Percentiles rank a stretch among this genome's conserved stretches.
These are phyloP conservation scores for Parelbella ahira DNA, from an alignment of 2,888 invertebrate genomes.

Conservation along the genomic window DNA sequence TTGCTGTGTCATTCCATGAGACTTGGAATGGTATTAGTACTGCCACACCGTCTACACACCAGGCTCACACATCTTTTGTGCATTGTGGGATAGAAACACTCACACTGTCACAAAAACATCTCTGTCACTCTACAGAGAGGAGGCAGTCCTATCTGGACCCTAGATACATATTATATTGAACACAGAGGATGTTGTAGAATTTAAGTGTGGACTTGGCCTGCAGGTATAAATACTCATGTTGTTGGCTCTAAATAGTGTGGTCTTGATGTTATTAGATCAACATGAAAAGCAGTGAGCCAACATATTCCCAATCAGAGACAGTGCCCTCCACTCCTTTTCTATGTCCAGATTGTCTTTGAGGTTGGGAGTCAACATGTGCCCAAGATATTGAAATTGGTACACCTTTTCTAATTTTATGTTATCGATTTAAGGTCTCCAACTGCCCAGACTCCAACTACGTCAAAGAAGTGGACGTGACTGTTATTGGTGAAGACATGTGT, in stretches of 20 bases:
- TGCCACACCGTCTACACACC: not conserved
- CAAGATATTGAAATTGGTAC: not conserved
- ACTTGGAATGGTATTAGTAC: not conserved
- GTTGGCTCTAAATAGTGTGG: no score
- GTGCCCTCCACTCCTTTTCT: conserved; percentile 11
- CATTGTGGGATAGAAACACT: not conserved
- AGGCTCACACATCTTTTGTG: not conserved
- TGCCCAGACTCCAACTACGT: no score
- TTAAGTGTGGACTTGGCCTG: not conserved
- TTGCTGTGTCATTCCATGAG: no score
- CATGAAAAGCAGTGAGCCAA: conserved; percentile 5
- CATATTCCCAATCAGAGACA: conserved; percentile 9
- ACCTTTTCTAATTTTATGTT: not conserved
- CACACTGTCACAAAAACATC: not conserved
- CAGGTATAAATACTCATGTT: no score
- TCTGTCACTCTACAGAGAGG: not conserved
- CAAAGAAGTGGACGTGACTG: no score
- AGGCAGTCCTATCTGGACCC: not conserved
- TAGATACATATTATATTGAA: not conserved
- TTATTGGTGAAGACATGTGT: no score
- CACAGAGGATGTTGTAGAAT: not conserved
- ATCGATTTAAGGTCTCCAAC: no score
- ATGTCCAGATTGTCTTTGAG: conserved; percentile 1
- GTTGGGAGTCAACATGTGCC: not conserved
- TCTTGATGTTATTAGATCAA: no score